Percentiles rank a stretch among this genome's conserved stretches.
These are phyloP conservation scores for Nothoprocta pentlandii DNA, from an alignment of 2,113 vertebrate species.

Conservation along the genomic window DNA sequence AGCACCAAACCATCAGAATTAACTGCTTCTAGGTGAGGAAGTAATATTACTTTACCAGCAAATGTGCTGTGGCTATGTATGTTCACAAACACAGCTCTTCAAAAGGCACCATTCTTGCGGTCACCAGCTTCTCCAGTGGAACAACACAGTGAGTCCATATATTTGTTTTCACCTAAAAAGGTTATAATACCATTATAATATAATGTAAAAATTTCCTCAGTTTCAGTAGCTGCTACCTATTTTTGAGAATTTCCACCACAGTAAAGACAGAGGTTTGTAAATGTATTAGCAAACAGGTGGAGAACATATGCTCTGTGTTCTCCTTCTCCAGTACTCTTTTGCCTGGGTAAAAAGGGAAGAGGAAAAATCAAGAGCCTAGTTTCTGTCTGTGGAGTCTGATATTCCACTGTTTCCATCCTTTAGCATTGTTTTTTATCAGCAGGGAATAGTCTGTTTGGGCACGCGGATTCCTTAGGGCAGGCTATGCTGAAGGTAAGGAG, in stretches of 20 bases:
- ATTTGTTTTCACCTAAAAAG: background rate
- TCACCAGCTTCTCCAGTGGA: background rate
- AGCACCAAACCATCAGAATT: background rate
- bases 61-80: background rate
- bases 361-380: background rate
- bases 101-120: background rate
- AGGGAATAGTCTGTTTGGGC: background rate
- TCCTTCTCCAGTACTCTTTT: background rate
- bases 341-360: background rate
- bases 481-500: background rate
- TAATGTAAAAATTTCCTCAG: background rate
- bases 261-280: background rate
- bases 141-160: background rate
- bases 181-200: background rate
- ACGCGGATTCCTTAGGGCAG: background rate
- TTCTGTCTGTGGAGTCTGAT: background rate
- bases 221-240: background rate
- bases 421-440: background rate
- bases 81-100: background rate
- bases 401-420: background rate
- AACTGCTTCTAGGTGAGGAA: background rate
- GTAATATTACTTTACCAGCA: background rate
- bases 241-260: background rate
- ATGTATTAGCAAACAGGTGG: background rate
- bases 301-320: background rate